Percentiles rank a stretch among this genome's conserved stretches.
These are phyloP conservation scores for Drosophila differens DNA, from an alignment of 2,888 invertebrate species.

Conservation along the genomic window DNA sequence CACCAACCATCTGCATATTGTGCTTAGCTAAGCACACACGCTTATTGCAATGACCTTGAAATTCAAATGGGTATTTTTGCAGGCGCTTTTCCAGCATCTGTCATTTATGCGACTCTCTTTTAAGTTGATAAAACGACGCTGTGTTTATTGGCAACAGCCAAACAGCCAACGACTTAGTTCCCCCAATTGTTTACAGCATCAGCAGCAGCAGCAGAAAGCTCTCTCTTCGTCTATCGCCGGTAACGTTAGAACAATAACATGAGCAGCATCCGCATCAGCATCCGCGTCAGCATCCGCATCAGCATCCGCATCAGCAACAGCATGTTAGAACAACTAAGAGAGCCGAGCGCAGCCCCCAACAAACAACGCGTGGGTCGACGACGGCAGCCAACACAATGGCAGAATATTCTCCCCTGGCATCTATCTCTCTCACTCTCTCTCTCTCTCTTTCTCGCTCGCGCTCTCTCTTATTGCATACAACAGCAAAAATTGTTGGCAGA, in stretches of 20 bases:
- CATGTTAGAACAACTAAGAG: slow-evolving; percentile 43
- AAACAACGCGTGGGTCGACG: slow-evolving; percentile 57
- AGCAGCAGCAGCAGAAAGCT: slow-evolving; percentile 41
- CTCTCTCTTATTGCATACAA: slow-evolving; percentile 38
- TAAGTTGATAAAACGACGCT: slow-evolving; percentile 14
- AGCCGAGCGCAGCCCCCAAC: slow-evolving; percentile 34
- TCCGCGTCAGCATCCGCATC: slow-evolving; percentile 13
- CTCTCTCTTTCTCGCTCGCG: slow-evolving; percentile 12
- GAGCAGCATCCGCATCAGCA: slow-evolving; percentile 19
- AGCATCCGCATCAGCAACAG: slow-evolving; percentile 25
- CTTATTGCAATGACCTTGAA: background rate
- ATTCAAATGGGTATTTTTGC: background rate
- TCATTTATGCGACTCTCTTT: background rate
- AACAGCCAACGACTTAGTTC: slow-evolving; percentile 42
- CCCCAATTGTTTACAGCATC: slow-evolving; percentile 67
- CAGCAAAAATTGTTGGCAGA: slow-evolving; percentile 55
- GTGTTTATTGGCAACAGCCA: slow-evolving; percentile 52
- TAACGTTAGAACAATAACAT: slow-evolving; percentile 15
- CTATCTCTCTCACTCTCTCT: slow-evolving; percentile 8
- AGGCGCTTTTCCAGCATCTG: slow-evolving; percentile 12
- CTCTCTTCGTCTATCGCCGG: background rate
- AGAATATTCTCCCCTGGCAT: background rate
- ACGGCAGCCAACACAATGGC: slow-evolving; percentile 3
- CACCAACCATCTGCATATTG: background rate
- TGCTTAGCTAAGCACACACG: background rate